A percentile compares a stretch with the other conserved stretches of the same genome.
Evolutionary conservation across 1,140 invertebrate species (phyloP).

Genomic region (Sycobia sp.): DNA sequence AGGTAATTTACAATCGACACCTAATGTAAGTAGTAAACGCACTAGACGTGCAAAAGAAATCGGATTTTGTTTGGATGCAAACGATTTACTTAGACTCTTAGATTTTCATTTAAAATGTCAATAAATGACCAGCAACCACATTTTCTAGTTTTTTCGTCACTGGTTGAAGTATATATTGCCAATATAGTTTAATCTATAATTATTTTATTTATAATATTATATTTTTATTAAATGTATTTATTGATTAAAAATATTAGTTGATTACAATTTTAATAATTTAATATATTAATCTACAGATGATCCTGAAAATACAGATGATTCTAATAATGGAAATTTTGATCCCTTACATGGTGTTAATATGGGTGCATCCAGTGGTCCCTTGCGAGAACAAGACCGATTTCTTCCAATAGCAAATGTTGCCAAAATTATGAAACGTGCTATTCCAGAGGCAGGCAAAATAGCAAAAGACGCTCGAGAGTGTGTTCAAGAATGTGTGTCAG

Average conservation of each 20-base stretch:
- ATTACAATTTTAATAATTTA: not conserved
- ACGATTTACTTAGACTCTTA: too few species aligned
- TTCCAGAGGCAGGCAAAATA: constrained; percentile 96
- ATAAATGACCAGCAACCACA: too few species aligned
- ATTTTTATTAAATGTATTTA: not conserved
- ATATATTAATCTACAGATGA: constrained; percentile 46
- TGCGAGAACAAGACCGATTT: constrained; percentile 92
- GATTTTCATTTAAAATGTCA: too few species aligned
- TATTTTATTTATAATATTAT: not conserved
- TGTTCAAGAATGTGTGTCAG: constrained; percentile 99
- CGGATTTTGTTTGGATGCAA: too few species aligned
- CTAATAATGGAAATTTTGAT: constrained; percentile 65
- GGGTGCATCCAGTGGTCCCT: constrained; percentile 57
- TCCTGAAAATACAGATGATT: constrained; percentile 77
- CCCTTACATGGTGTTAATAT: constrained; percentile 63
- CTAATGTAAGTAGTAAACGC: too few species aligned
- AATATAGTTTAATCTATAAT: not conserved
- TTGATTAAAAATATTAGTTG: too few species aligned
- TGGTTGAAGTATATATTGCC: too few species aligned
- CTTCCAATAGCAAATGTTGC: constrained; percentile 98
- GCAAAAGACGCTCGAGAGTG: constrained; percentile 99
- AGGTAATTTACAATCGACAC: too few species aligned
- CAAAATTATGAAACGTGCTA: constrained; percentile 98
- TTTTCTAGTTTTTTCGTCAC: too few species aligned
- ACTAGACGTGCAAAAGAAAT: too few species aligned